Evolutionary conservation across 2,113 vertebrate species (phyloP).

Genomic region (Bos indicus): DNA sequence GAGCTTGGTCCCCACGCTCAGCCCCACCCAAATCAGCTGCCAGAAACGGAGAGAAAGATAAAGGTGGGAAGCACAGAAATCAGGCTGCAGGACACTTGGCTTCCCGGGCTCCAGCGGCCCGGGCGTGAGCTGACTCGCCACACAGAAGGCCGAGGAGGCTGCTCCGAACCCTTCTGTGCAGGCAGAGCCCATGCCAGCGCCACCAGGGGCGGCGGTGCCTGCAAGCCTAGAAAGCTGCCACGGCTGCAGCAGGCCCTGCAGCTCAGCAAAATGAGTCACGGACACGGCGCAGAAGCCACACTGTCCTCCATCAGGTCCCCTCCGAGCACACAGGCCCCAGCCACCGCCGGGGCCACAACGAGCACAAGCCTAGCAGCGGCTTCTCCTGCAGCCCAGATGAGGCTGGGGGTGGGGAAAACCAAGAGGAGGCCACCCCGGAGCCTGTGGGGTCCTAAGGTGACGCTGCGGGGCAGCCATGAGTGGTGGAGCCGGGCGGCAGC

Average conservation of each 20-base stretch:
- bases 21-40: not conserved
- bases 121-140: not conserved
- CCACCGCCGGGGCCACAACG: not conserved
- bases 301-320: not conserved
- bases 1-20: not conserved
- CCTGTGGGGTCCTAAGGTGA: not conserved
- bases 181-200: not conserved
- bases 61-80: not conserved
- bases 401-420: not conserved
- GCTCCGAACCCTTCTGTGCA: not conserved
- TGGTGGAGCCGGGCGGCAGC: not conserved
- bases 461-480: not conserved
- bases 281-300: not conserved
- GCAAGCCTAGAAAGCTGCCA: not conserved
- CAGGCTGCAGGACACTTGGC: accelerated
- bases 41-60: not conserved
- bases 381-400: not conserved
- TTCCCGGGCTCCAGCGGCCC: not conserved
- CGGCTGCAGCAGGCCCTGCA: not conserved
- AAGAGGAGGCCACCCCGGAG: not conserved
- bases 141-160: not conserved
- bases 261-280: not conserved
- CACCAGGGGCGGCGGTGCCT: not conserved
- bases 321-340: not conserved
- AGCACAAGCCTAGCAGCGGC: not conserved